Evolutionary conservation across 2,888 invertebrate genomes (phyloP).

Genomic region (Lycocerus yunnanus): DNA sequence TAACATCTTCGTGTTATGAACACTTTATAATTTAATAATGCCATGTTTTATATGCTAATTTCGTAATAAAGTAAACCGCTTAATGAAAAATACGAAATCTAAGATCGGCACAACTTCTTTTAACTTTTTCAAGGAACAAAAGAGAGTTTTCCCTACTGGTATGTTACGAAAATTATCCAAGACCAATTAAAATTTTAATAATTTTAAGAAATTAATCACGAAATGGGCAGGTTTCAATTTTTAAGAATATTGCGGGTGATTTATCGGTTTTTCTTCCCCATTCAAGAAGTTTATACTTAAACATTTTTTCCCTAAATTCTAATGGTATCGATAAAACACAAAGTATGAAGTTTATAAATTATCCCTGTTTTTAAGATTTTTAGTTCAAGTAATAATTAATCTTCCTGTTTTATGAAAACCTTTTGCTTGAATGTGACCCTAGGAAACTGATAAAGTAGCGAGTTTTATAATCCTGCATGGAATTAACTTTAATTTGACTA

Average conservation of each 20-base stretch:
- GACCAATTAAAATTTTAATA: background rate
- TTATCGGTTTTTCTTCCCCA: background rate
- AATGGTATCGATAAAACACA: background rate
- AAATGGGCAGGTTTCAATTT: background rate
- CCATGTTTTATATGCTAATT: background rate
- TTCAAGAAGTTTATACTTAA: background rate
- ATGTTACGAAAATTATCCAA: background rate
- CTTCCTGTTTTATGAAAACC: background rate
- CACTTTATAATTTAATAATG: background rate
- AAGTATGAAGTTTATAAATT: background rate
- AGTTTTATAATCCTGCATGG: background rate
- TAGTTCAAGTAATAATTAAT: background rate
- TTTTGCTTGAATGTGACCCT: background rate
- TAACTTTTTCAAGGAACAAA: background rate
- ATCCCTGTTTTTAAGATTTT: background rate
- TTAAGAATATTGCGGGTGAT: background rate
- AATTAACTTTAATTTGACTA: background rate
- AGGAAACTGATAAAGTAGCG: background rate
- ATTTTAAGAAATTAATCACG: background rate
- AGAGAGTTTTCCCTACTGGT: background rate
- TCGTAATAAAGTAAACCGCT: background rate
- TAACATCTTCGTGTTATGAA: background rate
- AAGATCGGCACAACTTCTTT: background rate
- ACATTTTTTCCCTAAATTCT: background rate
- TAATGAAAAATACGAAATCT: background rate